These are phyloP conservation scores for Coregonus suidteri DNA, from an alignment of 2,797 vertebrate species.

Conservation along the genomic window DNA sequence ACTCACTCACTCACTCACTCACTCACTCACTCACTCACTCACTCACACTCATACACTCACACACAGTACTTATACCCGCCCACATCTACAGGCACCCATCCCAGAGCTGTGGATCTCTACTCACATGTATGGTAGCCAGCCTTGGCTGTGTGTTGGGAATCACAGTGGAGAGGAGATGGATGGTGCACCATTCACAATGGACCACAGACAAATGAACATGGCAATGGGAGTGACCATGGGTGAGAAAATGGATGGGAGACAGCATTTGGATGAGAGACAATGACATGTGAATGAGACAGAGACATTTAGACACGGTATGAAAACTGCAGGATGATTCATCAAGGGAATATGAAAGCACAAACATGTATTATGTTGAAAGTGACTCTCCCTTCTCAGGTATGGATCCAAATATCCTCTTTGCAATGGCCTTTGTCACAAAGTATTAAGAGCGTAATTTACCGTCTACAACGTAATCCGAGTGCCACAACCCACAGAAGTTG, in stretches of 20 bases:
- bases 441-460: conserved; percentile 1
- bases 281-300: neutral
- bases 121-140: conserved; percentile 77
- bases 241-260: conserved; percentile 22
- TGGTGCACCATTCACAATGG: neutral
- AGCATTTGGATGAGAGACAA: conserved; percentile 24
- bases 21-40: conserved; percentile 8
- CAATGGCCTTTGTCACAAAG: neutral
- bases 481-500: conserved; percentile 20
- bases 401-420: neutral
- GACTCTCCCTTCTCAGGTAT: neutral
- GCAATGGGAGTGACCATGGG: neutral
- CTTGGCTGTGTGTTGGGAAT: conserved; percentile 66
- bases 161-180: conserved; percentile 1
- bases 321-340: neutral
- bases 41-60: conserved; percentile 6
- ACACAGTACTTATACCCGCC: neutral
- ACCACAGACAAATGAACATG: neutral
- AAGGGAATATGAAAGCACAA: neutral
- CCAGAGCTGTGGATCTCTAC: conserved; percentile 36
- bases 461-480: conserved; percentile 16
- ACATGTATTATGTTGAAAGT: neutral
- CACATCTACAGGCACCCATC: neutral
- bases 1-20: neutral
- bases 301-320: neutral